Evolutionary conservation across 2,113 vertebrate genomes (phyloP).

Genomic region (Lepidothrix coronata): DNA sequence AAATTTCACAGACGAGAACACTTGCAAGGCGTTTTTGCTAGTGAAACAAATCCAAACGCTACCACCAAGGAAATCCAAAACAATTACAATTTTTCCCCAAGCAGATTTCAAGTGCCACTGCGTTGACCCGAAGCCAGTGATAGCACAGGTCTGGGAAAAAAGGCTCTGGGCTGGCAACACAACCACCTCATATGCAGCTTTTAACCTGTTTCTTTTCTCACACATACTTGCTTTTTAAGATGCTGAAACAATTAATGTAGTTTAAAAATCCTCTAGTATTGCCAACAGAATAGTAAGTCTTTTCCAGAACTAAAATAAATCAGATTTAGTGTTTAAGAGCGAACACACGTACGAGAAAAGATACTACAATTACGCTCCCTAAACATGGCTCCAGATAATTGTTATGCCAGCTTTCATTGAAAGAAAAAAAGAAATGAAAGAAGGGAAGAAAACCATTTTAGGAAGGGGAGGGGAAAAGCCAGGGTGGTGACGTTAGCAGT

Average conservation of each 20-base stretch:
- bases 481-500: neutral
- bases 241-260: neutral
- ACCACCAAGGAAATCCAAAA: neutral
- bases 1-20: neutral
- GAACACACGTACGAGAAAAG: slow-evolving; percentile 12
- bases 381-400: slow-evolving; percentile 18
- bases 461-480: neutral
- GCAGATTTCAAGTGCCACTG: neutral
- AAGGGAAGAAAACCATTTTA: neutral
- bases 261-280: neutral
- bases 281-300: neutral
- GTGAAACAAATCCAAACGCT: neutral
- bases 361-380: slow-evolving; percentile 31
- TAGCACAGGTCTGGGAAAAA: neutral
- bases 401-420: neutral
- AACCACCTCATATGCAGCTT: neutral
- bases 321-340: neutral
- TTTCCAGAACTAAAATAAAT: neutral
- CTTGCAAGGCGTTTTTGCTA: neutral
- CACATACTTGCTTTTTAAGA: neutral
- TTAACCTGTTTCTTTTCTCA: neutral
- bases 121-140: neutral
- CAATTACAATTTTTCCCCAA: neutral
- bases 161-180: neutral
- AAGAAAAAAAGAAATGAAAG: neutral